A percentile compares a stretch with the other conserved stretches of the same genome.
Evolutionary conservation across 2,888 invertebrate genomes (phyloP).

Genomic region (Heliconius ethilla): DNA sequence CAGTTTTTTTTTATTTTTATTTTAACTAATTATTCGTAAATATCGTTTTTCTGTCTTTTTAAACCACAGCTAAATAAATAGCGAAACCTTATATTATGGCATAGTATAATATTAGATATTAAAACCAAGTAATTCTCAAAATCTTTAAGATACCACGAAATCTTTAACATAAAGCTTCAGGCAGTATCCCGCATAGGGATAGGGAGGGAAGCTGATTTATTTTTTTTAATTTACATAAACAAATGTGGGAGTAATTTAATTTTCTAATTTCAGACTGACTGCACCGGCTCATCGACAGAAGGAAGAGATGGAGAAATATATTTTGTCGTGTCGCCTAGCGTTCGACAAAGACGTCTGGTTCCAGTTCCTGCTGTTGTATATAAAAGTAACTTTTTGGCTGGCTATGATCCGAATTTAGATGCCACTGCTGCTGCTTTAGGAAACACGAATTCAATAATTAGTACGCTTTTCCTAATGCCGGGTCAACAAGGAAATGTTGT

Average conservation of each 20-base stretch:
- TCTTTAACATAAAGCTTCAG: too few relatives aligned
- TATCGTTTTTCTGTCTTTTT: background rate
- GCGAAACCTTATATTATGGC: too few relatives aligned
- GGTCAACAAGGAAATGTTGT: conserved; percentile 92
- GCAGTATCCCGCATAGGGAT: too few relatives aligned
- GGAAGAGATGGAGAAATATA: conserved; percentile 93
- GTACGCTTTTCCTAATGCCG: conserved; percentile 91
- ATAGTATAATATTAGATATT: too few relatives aligned
- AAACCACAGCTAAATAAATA: too few relatives aligned
- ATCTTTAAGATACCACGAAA: too few relatives aligned
- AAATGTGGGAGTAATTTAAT: background rate
- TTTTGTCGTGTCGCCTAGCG: conserved; percentile 90
- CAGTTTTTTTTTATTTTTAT: conserved; percentile 31
- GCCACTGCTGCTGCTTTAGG: conserved; percentile 92
- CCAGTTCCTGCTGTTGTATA: conserved; percentile 93
- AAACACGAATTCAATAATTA: conserved; percentile 85
- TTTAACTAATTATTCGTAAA: too few relatives aligned
- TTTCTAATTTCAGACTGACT: conserved; percentile 86
- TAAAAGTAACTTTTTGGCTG: conserved; percentile 88
- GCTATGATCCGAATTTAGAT: conserved; percentile 92
- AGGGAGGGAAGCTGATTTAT: too few relatives aligned
- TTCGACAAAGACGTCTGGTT: conserved; percentile 89
- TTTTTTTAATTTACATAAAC: too few relatives aligned
- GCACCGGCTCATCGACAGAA: conserved; percentile 86
- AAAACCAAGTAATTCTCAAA: too few relatives aligned